A percentile compares a stretch with the other conserved stretches of the same genome.
phyloP scores from a whole-genome alignment of 1,140 invertebrate genomes.

The Leucophenga varia region DNA sequence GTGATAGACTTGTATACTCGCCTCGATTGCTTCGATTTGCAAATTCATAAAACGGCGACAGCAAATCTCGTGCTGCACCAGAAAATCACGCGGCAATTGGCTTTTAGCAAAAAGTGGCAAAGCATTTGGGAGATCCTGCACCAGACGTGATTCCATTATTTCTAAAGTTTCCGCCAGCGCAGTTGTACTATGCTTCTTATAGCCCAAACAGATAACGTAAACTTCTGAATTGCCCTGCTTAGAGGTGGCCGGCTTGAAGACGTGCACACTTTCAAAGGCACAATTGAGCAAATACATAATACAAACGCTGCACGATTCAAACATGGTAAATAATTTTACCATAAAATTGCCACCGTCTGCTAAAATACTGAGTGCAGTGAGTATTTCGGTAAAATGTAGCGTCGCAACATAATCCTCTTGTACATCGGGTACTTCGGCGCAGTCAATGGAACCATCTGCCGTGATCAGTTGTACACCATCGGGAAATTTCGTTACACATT shows the following conservation, averaged over 20 bases:
- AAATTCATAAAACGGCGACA: slow-evolving; percentile 65
- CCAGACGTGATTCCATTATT: slow-evolving; percentile 57
- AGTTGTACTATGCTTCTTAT: slow-evolving; percentile 14
- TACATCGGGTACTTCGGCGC: slow-evolving; percentile 76
- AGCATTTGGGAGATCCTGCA: slow-evolving; percentile 34
- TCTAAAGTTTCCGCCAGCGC: slow-evolving; percentile 22
- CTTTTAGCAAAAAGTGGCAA: slow-evolving; percentile 64
- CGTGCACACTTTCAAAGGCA: slow-evolving; percentile 63
- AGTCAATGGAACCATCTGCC: slow-evolving; percentile 92
- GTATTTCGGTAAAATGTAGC: slow-evolving; percentile 80
- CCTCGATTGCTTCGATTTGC: slow-evolving; percentile 66
- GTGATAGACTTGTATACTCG: slow-evolving; percentile 65
- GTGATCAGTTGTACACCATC: slow-evolving; percentile 67
- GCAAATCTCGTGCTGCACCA: slow-evolving; percentile 69
- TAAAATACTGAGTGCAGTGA: slow-evolving; percentile 74
- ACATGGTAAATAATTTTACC: slow-evolving; percentile 92
- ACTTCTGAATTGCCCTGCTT: slow-evolving; percentile 93
- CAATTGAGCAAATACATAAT: slow-evolving; percentile 79
- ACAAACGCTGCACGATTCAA: slow-evolving; percentile 77
- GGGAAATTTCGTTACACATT: slow-evolving; percentile 20
- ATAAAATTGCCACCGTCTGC: slow-evolving; percentile 74
- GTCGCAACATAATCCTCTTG: slow-evolving; percentile 78
- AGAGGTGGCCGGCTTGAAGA: slow-evolving; percentile 88
- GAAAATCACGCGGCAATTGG: slow-evolving; percentile 67
- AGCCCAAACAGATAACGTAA: slow-evolving; percentile 75